Base-by-base conservation (phyloP, 2,888 invertebrate genomes). In the Standfussiana lucernea region DNA sequence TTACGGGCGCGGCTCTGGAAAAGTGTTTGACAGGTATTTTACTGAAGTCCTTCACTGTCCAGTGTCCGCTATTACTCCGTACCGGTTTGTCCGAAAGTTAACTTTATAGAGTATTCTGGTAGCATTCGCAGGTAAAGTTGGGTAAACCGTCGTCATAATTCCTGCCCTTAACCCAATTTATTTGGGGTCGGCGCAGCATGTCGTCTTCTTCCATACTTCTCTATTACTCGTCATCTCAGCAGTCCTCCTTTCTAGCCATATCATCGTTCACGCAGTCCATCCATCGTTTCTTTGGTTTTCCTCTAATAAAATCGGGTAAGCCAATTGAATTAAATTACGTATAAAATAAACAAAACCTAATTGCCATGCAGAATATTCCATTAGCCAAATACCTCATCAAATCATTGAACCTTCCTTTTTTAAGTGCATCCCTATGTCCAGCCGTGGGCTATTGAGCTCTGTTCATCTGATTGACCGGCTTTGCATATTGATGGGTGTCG, bases 401-500 rank as follows among this genome's bases (percentile, higher is more conserved):
- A 47, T 65, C 24, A 50, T 35, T 37, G 10, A 15, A 69, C 11
- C 45, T 61, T 42, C 21, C 18, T 68, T 59, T 59, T 84, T 69
- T 13, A 65, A 74, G 47, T 65, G 28, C 5, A 28, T 7, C 53
- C 61, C 21, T 32, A 68, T 40, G 61, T 40, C 37, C 42, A 73
- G 35, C 21, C 66, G 24, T 67, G 42, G 61, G n/a, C 37, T 47
- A 72, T 56, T 61, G 61, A 68, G 71, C 68, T 65, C 42, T 32
- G 61, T 82, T 82, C 75, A 59, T 85, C 65, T 82, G 83, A 82
- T 82, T 86, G 82, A 82, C 86, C 77, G 40, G 53, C 61, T 82
- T 86, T 86, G 77, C 86, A 82, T 82, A 77, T 68, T 82, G 86
- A 82, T 82, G 86, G 45, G 32, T 67, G 59, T 37, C 50, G 81